Evolutionary conservation across 2,888 invertebrate species (phyloP).

Genomic region (Danaus chrysippus): DNA sequence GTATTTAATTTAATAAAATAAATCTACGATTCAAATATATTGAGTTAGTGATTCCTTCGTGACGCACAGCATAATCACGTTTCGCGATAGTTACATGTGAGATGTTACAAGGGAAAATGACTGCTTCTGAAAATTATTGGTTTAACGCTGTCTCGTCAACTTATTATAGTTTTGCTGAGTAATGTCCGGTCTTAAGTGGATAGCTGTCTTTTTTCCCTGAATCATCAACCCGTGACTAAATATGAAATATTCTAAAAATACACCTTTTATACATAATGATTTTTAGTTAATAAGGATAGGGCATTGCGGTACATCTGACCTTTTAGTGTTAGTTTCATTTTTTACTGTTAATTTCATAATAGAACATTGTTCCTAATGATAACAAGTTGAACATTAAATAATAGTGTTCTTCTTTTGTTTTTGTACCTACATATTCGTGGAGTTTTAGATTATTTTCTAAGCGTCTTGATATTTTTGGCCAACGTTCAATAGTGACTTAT

Average conservation of each 20-base stretch:
- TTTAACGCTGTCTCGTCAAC: constrained; percentile 27
- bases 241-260: constrained; percentile 34
- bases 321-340: constrained; percentile 5
- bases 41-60: no score
- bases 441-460: not conserved
- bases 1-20: no score
- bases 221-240: constrained; percentile 30
- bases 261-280: constrained; percentile 21
- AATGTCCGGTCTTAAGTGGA: constrained; percentile 71
- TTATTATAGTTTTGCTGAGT: constrained; percentile 48
- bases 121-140: constrained; percentile 48
- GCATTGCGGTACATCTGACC: constrained; percentile 22
- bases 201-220: constrained; percentile 44
- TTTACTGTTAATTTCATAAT: no score
- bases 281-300: constrained; percentile 17
- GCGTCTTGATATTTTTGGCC: no score
- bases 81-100: not conserved
- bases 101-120: constrained; percentile 30
- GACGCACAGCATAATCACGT: no score
- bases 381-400: not conserved
- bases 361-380: not conserved
- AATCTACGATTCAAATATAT: no score
- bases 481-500: not conserved
- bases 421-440: not conserved
- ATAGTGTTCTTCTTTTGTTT: not conserved